Base-by-base conservation (phyloP, 2,113 vertebrate species). In the Odocoileus virginianus region DNA sequence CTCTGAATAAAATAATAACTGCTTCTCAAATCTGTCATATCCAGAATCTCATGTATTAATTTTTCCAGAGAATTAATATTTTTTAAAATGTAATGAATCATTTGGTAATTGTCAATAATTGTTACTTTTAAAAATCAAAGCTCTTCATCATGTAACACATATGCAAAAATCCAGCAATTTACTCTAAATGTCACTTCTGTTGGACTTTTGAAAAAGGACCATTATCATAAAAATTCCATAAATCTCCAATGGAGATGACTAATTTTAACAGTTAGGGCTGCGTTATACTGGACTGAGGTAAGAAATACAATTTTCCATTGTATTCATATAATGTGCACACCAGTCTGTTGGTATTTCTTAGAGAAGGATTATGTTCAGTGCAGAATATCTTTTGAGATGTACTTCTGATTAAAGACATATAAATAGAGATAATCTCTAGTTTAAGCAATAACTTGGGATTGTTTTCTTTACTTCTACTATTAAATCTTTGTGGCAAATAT, bases 41-140 rank as follows among this genome's bases (percentile, higher is more conserved):
- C 36, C 50, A 95, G 74, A 74, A 87, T 95, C 14, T 13, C 1
- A 50, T 50, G 15, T n/a, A 60, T 52, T 96, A 86, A 61, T 64
- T 88, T 95, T 94, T 95, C 43, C 21, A 89, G 43, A 87, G 7
- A 94, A 96, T 79, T 76, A 19, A 85, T 89, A 28, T 50, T 95
- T 97, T 76, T 1, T 15, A 47, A 89, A 93, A 61, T 57, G 23
- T 58, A 57, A 87, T 76, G 64, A 95, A 84, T 76, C 12, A 92
- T 54, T 92, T 5, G 79, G 4, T 8, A 93, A 45, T 58, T 55
- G 64, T 89, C 52, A 83, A 54, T 55, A 95, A 54, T 4, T 76
- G 1, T 55, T 92, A 71, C 1, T 83, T 43, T 83, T 36, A 36
- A 57, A 60, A 95, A 64, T 91, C 3, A 83, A 64, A 96, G 14